phyloP scores from a whole-genome alignment of 2,113 vertebrate genomes.

The Coptodon bakossiorum region DNA sequence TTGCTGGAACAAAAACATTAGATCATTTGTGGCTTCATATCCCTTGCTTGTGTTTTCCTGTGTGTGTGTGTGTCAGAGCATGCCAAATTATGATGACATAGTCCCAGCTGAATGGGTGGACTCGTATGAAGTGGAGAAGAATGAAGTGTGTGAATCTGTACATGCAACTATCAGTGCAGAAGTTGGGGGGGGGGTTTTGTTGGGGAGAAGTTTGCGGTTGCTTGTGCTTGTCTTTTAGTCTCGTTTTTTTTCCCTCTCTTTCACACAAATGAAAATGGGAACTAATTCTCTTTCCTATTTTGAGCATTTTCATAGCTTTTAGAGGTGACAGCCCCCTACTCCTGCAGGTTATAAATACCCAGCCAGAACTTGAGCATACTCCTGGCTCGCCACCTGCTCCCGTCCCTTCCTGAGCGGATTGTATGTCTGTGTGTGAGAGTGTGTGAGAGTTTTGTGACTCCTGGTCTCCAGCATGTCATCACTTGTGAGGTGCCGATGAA shows the following conservation, averaged over 20 bases:
- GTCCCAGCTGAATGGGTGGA: slow-evolving; percentile 63
- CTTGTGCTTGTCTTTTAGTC: background rate
- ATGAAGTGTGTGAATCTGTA: slow-evolving; percentile 34
- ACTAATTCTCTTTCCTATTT: slow-evolving; percentile 32
- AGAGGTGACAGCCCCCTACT: slow-evolving; percentile 36
- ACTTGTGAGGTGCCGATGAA: slow-evolving; percentile 35
- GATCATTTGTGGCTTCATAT: slow-evolving; percentile 20
- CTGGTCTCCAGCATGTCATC: slow-evolving; percentile 36
- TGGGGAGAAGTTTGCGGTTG: background rate
- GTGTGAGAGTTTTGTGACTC: background rate
- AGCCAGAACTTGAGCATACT: slow-evolving; percentile 25
- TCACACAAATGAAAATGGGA: background rate
- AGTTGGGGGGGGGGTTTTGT: background rate
- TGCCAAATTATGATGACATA: slow-evolving; percentile 54
- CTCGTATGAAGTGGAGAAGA: slow-evolving; percentile 12
- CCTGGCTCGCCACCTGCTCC: slow-evolving; percentile 62
- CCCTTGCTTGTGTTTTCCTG: background rate
- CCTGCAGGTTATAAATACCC: slow-evolving; percentile 63
- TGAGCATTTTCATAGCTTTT: slow-evolving; percentile 44
- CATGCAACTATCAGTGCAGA: background rate
- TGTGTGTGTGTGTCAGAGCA: background rate
- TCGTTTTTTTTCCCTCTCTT: background rate
- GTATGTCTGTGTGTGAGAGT: background rate
- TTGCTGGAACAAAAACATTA: background rate
- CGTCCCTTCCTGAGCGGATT: slow-evolving; percentile 43